Conservation (phyloP, 2,888 invertebrate species). For the Ditula angustiorana region DNA sequence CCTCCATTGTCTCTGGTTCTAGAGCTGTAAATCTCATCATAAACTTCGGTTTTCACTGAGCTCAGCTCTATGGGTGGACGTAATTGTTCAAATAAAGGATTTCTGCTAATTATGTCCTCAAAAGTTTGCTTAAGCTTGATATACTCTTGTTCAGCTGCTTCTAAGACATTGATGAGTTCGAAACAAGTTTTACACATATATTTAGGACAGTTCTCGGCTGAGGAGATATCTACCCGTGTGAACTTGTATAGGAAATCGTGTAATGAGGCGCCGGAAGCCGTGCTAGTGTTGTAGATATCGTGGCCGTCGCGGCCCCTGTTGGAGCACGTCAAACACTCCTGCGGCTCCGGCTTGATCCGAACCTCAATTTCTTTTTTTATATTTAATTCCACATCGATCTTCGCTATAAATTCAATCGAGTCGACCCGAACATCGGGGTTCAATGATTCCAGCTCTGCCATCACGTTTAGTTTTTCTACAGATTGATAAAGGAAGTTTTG, state of each 20-base stretch:
- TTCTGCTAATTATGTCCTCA: slow-evolving; percentile 70
- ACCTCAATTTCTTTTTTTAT: slow-evolving; percentile 65
- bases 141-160: slow-evolving; percentile 74
- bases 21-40: slow-evolving; percentile 42
- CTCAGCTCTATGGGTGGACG: slow-evolving; percentile 48
- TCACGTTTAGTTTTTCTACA: slow-evolving; percentile 37
- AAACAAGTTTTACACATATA: slow-evolving; percentile 68
- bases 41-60: slow-evolving; percentile 56
- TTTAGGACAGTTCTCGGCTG: slow-evolving; percentile 53
- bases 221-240: slow-evolving; percentile 57
- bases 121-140: slow-evolving; percentile 69
- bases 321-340: slow-evolving; percentile 70
- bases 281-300: slow-evolving; percentile 59
- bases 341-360: slow-evolving; percentile 65
- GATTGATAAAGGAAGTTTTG: neutral
- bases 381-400: slow-evolving; percentile 50
- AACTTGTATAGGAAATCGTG: slow-evolving; percentile 63
- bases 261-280: slow-evolving; percentile 60
- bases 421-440: slow-evolving; percentile 58
- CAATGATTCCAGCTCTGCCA: slow-evolving; percentile 68
- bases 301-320: slow-evolving; percentile 57
- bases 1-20: slow-evolving; percentile 42
- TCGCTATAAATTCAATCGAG: slow-evolving; percentile 49
- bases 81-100: slow-evolving; percentile 65
- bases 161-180: slow-evolving; percentile 71